Evolutionary conservation across 1,140 invertebrate species (phyloP).

Genomic region (Apolygus lucorum): DNA sequence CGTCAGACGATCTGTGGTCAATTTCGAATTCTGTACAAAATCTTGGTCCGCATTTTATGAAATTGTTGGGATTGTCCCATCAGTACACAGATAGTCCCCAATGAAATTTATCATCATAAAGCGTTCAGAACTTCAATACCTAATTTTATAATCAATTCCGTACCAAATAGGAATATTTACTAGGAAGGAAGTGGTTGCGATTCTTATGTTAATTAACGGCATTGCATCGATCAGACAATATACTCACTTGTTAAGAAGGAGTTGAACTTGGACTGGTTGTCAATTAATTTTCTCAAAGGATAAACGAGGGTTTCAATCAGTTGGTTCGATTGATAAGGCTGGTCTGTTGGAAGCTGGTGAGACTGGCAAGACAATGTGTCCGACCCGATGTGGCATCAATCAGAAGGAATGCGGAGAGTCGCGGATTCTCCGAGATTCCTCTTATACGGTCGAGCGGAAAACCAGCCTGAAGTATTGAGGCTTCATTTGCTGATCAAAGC

Average conservation of each 20-base stretch:
- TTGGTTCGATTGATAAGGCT: not conserved
- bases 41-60: no score
- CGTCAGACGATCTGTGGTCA: no score
- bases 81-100: no score
- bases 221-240: constrained; percentile 5
- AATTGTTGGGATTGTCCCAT: no score
- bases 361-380: constrained; percentile 10
- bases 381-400: not conserved
- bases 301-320: constrained; percentile 16
- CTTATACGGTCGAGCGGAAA: not conserved
- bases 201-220: constrained; percentile 2
- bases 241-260: not conserved
- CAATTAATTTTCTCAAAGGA: constrained; percentile 1
- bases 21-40: no score
- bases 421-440: constrained; percentile 1
- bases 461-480: not conserved
- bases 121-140: no score
- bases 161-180: no score
- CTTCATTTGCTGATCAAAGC: constrained; percentile 1
- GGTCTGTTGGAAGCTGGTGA: not conserved
- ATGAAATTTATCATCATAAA: no score
- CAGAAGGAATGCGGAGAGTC: constrained; percentile 1
- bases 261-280: not conserved
- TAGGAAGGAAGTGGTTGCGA: no score
- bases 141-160: no score